Base-by-base conservation (phyloP, 35 echinoderm and acorn worm species). In the Lytechinus variegatus region DNA sequence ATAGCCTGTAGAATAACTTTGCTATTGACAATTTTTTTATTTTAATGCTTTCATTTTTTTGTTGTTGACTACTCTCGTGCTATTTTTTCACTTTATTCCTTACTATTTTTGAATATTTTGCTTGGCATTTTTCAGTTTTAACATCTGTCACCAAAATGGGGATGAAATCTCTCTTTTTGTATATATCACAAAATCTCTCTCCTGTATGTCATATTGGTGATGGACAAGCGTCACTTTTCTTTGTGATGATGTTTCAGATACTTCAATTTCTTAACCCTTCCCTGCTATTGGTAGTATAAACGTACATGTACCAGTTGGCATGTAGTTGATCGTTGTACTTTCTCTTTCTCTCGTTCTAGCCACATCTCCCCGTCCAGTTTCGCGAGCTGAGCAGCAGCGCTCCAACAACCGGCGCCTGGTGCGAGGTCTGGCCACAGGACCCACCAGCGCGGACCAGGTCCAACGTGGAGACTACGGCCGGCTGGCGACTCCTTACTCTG, bases 281-380 rank as follows among this genome's bases (percentile, higher is more conserved):
- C 54, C 21, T 54, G 90, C 54, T 6, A 3, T 92, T 27, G 52
- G 52, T 54, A n/a, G 11, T 94, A 10, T 44, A 27, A 3, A 14
- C n/a, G n/a, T n/a, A n/a, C 9, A 21, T 92, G 4, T 21, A n/a
- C n/a, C 8, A 44, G n/a, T 55, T 16, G 54, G 9, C 60, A 94
- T 61, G 12, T 16, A 57, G 14, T 44, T 24, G 19, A n/a, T 53
- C 27, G 14, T 10, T 96, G 13, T n/a, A 95, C 52, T 54, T 33
- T 96, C 44, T 94, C 87, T 24, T 94, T 44, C 87, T 97, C 33
- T 58, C 56, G 27, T 95, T 96, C 4, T 93, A 89, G 92, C 90
- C 95, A 97, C 98, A 91, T 99, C 98, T 95, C 97, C 98, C 96
- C 98, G 98, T 96, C 98, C 98, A 98, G 96, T 98, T 57, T 99